Conservation (phyloP, 2,888 invertebrate species). For the Rhagonycha fulva region DNA sequence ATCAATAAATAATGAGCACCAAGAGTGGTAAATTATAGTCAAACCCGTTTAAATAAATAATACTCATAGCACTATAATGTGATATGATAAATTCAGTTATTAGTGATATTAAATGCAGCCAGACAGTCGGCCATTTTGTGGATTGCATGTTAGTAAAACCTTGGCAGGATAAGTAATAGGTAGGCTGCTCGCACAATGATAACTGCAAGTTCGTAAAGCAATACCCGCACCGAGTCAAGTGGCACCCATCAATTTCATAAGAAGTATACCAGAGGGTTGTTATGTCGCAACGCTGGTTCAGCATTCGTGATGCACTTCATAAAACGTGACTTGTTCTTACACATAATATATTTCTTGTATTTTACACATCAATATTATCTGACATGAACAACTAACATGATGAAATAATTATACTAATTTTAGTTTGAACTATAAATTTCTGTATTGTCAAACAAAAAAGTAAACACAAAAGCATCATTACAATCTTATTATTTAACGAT, state of each 20-base stretch:
- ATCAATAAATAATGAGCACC: conserved; percentile 33
- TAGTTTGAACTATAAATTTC: background rate
- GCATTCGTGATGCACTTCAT: conserved; percentile 12
- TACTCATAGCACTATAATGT: conserved; percentile 41
- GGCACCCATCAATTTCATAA: conserved; percentile 26
- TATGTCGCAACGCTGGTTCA: background rate
- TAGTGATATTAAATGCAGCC: conserved; percentile 42
- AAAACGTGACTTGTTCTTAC: conserved; percentile 20
- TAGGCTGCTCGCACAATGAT: conserved; percentile 41
- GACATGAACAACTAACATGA: conserved; percentile 18
- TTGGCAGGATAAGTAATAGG: conserved; percentile 43
- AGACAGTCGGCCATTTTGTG: conserved; percentile 39
- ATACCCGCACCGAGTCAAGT: conserved; percentile 27
- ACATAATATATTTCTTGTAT: conserved; percentile 3
- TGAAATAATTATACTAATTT: conserved; percentile 21
- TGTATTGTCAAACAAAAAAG: background rate
- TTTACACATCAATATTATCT: conserved; percentile 21
- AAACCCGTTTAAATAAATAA: conserved; percentile 44
- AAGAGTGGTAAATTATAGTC: conserved; percentile 31
- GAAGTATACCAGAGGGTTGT: background rate
- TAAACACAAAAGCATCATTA: background rate
- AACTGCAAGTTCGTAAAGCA: conserved; percentile 36
- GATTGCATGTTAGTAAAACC: conserved; percentile 38
- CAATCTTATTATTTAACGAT: background rate
- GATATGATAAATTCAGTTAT: conserved; percentile 45